Evolutionary conservation across 2,888 invertebrate species (phyloP).

Genomic region (Ctena decussata): DNA sequence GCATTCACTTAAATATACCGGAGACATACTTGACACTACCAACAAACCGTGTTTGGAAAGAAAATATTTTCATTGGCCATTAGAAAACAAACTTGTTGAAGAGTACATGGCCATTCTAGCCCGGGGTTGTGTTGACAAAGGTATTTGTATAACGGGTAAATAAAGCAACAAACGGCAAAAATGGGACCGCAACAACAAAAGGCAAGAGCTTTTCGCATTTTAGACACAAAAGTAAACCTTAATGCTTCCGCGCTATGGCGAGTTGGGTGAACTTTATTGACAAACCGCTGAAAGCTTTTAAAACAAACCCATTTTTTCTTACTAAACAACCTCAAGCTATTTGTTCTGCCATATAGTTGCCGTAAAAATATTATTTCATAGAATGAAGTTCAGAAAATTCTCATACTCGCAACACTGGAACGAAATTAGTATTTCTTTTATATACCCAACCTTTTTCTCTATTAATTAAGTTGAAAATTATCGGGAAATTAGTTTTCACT

Average conservation of each 20-base stretch:
- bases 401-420: background rate
- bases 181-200: constrained; percentile 10
- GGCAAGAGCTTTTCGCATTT: constrained; percentile 17
- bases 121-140: constrained; percentile 43
- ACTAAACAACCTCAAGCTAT: background rate
- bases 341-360: background rate
- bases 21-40: constrained; percentile 55
- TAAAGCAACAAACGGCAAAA: constrained; percentile 33
- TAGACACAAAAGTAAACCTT: constrained; percentile 12
- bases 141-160: constrained; percentile 64
- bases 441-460: constrained; percentile 55
- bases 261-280: background rate
- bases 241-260: constrained; percentile 8
- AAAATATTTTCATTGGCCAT: constrained; percentile 61
- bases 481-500: constrained; percentile 64
- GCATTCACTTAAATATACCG: constrained; percentile 1
- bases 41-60: constrained; percentile 65
- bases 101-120: constrained; percentile 32
- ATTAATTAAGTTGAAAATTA: constrained; percentile 66
- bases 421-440: constrained; percentile 35
- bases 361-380: background rate
- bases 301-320: constrained; percentile 8
- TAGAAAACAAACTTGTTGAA: constrained; percentile 26
- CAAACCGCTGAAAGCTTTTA: constrained; percentile 6
- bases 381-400: background rate